A percentile compares a stretch with the other conserved stretches of the same genome.
These are phyloP conservation scores for Aplidium turbinatum DNA, from an alignment of 23 tunicate genomes.

Conservation along the genomic window DNA sequence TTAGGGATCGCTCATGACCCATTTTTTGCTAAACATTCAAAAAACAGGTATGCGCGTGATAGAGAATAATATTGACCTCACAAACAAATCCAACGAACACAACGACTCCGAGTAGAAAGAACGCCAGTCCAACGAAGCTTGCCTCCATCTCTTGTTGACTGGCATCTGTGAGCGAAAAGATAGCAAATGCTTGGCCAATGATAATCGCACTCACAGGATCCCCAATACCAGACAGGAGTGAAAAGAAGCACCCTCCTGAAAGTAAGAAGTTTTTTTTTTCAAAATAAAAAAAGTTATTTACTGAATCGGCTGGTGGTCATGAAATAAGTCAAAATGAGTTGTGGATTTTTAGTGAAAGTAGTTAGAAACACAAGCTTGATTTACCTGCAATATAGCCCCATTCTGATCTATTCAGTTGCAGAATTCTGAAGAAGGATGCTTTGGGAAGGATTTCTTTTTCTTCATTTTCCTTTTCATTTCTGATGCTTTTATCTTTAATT, in stretches of 20 bases:
- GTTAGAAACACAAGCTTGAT: too few species aligned
- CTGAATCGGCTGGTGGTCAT: too few species aligned
- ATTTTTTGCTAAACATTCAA: too few species aligned
- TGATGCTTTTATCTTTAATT: too few species aligned
- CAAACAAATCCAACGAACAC: slow-evolving; percentile 52
- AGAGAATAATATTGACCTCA: slow-evolving; percentile 45
- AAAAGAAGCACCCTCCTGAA: slow-evolving; percentile 74
- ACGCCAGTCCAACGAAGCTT: slow-evolving; percentile 36
- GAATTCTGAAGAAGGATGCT: slow-evolving; percentile 53
- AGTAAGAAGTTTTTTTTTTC: too few species aligned
- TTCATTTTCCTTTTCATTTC: slow-evolving; percentile 54
- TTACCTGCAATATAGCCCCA: slow-evolving; percentile 67
- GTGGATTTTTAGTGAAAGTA: too few species aligned
- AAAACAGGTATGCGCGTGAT: too few species aligned
- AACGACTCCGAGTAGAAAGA: slow-evolving; percentile 60
- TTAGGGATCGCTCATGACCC: too few species aligned
- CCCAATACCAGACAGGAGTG: slow-evolving; percentile 71
- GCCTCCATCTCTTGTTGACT: slow-evolving; percentile 54
- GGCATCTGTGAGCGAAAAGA: slow-evolving; percentile 55
- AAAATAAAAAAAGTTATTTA: too few species aligned
- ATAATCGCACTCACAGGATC: slow-evolving; percentile 91
- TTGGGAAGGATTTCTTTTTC: slow-evolving; percentile 83
- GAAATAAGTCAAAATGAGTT: too few species aligned
- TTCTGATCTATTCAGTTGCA: slow-evolving; percentile 84
- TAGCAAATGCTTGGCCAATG: slow-evolving; percentile 75